Percentiles rank a stretch among this genome's conserved stretches.
Conservation (phyloP, 2,797 vertebrate species). For the Trematomus bernacchii region DNA sequence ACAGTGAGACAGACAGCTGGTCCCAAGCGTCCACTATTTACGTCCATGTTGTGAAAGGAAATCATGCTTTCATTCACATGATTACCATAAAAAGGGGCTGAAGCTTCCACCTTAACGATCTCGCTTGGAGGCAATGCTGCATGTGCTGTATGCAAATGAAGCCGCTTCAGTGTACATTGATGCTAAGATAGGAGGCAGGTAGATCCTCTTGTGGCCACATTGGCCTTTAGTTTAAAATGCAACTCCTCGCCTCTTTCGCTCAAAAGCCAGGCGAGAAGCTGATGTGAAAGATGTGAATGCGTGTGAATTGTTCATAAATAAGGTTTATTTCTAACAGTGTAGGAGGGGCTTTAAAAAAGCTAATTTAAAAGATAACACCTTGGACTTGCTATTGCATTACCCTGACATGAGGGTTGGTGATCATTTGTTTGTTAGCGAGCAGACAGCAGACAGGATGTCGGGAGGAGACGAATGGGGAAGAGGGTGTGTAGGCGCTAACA, state of each 20-base stretch:
- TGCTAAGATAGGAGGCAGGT: conserved; percentile 49
- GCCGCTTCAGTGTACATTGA: conserved; percentile 62
- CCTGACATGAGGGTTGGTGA: conserved; percentile 69
- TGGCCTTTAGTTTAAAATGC: conserved; percentile 69
- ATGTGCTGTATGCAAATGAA: conserved; percentile 75
- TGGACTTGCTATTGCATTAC: conserved; percentile 41
- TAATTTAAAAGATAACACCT: conserved; percentile 53
- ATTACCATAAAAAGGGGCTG: conserved; percentile 67
- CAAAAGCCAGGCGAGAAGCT: conserved; percentile 22
- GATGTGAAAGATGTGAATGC: conserved; percentile 9
- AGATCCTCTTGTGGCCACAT: conserved; percentile 53
- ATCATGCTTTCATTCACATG: conserved; percentile 46
- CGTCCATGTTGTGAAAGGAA: conserved; percentile 40
- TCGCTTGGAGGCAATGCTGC: conserved; percentile 47
- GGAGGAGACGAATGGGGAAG: conserved; percentile 38
- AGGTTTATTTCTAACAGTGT: conserved; percentile 4
- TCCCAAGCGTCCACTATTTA: conserved; percentile 50
- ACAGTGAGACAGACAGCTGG: conserved; percentile 35
- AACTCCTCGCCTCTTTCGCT: conserved; percentile 30
- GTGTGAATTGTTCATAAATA: not conserved
- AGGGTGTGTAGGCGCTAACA: conserved; percentile 32
- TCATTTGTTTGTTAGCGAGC: conserved; percentile 74
- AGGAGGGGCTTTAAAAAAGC: conserved; percentile 32
- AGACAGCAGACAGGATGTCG: conserved; percentile 66
- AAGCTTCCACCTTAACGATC: conserved; percentile 67